phyloP scores from a whole-genome alignment of 2,888 invertebrate genomes.

The Masnerella sp. region DNA sequence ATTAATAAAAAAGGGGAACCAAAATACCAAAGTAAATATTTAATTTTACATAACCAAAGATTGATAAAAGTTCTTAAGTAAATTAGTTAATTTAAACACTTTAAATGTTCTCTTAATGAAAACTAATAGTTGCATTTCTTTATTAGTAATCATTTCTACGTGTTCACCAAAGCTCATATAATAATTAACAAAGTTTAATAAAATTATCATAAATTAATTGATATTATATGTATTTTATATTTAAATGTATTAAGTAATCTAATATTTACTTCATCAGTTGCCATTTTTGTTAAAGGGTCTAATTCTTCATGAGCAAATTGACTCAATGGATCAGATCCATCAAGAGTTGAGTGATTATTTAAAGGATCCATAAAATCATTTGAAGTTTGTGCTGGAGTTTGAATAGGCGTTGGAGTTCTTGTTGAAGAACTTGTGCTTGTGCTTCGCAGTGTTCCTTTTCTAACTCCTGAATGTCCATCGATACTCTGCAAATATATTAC shows the following conservation, averaged over 20 bases:
- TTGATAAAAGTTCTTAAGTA: too few species aligned
- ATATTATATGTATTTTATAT: neutral
- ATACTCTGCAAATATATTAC: constrained; percentile 75
- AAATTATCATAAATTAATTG: too few species aligned
- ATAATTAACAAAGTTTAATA: too few species aligned
- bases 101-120: too few species aligned
- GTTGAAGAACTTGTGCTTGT: constrained; percentile 80
- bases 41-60: too few species aligned
- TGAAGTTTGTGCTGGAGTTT: constrained; percentile 72
- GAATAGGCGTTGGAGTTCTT: constrained; percentile 73
- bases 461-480: constrained; percentile 79
- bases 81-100: too few species aligned
- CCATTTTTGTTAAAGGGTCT: constrained; percentile 84
- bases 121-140: too few species aligned
- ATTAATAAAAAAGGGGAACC: too few species aligned
- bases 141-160: too few species aligned
- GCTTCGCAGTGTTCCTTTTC: constrained; percentile 78
- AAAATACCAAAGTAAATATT: too few species aligned
- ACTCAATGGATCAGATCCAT: constrained; percentile 86
- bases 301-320: constrained; percentile 83
- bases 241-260: neutral
- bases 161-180: too few species aligned
- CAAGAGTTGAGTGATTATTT: constrained; percentile 79
- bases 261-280: constrained; percentile 78
- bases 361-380: constrained; percentile 79